Evolutionary conservation across 1,140 invertebrate species (phyloP).

Genomic region (Phocides pigmalion): DNA sequence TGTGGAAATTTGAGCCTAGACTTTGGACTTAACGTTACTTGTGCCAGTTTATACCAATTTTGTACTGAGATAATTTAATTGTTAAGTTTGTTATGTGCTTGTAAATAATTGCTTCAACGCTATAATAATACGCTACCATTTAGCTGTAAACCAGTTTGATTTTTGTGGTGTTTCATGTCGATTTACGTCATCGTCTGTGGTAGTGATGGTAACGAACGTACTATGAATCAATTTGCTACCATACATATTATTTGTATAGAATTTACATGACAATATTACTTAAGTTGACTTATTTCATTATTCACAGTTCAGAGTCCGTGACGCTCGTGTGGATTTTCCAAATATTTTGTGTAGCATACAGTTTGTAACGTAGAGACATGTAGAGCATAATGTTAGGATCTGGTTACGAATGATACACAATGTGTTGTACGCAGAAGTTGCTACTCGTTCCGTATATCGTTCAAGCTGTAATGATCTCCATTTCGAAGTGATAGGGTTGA

Average conservation of each 20-base stretch:
- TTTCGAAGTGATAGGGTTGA: slow-evolving; percentile 11
- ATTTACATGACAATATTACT: not conserved
- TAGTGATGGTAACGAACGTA: slow-evolving; percentile 2
- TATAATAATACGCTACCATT: not conserved
- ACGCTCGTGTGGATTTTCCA: not conserved
- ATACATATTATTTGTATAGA: not conserved
- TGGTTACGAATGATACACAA: not conserved
- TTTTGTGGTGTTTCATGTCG: slow-evolving; percentile 3
- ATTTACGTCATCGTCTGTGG: slow-evolving; percentile 5
- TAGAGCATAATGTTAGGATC: not conserved
- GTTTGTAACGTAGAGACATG: not conserved
- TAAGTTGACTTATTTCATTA: slow-evolving; percentile 7
- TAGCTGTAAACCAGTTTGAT: slow-evolving; percentile 14
- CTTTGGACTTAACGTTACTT: slow-evolving; percentile 9
- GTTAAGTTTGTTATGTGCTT: not conserved
- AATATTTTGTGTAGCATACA: slow-evolving; percentile 10
- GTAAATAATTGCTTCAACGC: not conserved
- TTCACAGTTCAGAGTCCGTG: slow-evolving; percentile 3
- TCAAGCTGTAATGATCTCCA: slow-evolving; percentile 22
- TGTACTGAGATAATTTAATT: not conserved
- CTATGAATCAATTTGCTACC: not conserved
- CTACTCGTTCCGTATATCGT: not conserved
- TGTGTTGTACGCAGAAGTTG: not conserved
- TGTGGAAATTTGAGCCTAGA: not conserved
- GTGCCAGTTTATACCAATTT: not conserved